Evolutionary conservation across 2,888 invertebrate species (phyloP).

Genomic region (Dinocampus coccinellae): DNA sequence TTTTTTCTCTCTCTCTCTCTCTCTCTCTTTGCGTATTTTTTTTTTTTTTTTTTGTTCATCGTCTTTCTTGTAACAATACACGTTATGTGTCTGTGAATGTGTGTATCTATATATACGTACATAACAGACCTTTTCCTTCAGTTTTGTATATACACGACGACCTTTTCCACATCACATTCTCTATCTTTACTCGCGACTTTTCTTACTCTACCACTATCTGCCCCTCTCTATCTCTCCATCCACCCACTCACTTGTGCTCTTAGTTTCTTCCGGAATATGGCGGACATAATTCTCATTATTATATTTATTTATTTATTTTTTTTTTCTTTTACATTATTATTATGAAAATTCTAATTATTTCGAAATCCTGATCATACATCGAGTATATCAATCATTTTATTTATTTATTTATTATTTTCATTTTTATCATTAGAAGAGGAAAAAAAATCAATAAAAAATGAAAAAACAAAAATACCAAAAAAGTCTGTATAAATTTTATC

Average conservation of each 20-base stretch:
- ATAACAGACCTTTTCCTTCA: slow-evolving; percentile 6
- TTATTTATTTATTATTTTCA: background rate
- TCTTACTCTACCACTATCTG: slow-evolving; percentile 8
- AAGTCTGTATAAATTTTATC: background rate
- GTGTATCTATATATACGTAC: slow-evolving; percentile 24
- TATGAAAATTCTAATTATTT: background rate
- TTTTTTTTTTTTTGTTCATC: too few relatives aligned
- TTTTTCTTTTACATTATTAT: background rate
- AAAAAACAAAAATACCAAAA: too few relatives aligned
- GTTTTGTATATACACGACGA: background rate
- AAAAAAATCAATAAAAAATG: too few relatives aligned
- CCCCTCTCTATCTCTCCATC: slow-evolving; percentile 6
- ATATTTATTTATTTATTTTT: background rate
- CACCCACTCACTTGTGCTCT: slow-evolving; percentile 3
- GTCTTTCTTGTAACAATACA: background rate
- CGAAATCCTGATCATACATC: background rate
- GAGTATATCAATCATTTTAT: slow-evolving; percentile 4
- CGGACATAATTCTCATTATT: slow-evolving; percentile 9
- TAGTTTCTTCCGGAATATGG: slow-evolving; percentile 28
- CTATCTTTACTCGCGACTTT: background rate
- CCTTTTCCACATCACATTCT: slow-evolving; percentile 20
- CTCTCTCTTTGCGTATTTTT: too few relatives aligned
- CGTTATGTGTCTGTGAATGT: slow-evolving; percentile 28
- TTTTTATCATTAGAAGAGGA: too few relatives aligned
- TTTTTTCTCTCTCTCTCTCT: too few relatives aligned